Evolutionary conservation across 2,113 vertebrate species (phyloP).

Genomic region (Apodemus sylvaticus): DNA sequence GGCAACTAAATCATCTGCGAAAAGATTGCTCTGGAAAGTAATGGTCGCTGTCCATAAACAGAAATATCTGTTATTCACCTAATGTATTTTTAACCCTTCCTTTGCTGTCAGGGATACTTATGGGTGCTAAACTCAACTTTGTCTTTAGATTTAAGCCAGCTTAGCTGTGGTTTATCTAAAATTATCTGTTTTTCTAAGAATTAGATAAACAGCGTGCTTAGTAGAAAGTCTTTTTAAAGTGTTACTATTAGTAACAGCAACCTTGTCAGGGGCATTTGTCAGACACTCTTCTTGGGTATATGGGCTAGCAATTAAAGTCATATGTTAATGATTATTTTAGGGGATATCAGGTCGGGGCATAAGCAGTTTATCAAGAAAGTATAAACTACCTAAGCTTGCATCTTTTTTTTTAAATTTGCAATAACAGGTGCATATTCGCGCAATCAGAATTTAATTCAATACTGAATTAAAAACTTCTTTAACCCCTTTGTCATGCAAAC

Average conservation of each 20-base stretch:
- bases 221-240: conserved; percentile 6
- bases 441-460: conserved; percentile 36
- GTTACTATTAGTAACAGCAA: conserved; percentile 21
- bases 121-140: conserved; percentile 38
- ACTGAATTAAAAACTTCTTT: conserved; percentile 57
- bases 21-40: conserved; percentile 73
- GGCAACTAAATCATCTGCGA: conserved; percentile 54
- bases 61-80: conserved; percentile 60
- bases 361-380: conserved; percentile 60
- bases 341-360: not conserved
- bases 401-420: not conserved
- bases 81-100: conserved; percentile 75
- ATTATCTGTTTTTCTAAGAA: conserved; percentile 45
- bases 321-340: not conserved
- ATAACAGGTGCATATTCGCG: not conserved
- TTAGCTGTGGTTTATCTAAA: not conserved
- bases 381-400: conserved; percentile 14
- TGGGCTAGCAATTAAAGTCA: conserved; percentile 2
- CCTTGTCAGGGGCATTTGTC: conserved; percentile 36
- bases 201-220: conserved; percentile 44
- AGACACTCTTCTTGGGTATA: not conserved
- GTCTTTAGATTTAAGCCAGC: conserved; percentile 48
- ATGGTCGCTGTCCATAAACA: conserved; percentile 67
- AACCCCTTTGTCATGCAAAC: not conserved
- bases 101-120: conserved; percentile 27